These are phyloP conservation scores for Buathra laborator DNA, from an alignment of 2,888 invertebrate genomes.

Conservation along the genomic window DNA sequence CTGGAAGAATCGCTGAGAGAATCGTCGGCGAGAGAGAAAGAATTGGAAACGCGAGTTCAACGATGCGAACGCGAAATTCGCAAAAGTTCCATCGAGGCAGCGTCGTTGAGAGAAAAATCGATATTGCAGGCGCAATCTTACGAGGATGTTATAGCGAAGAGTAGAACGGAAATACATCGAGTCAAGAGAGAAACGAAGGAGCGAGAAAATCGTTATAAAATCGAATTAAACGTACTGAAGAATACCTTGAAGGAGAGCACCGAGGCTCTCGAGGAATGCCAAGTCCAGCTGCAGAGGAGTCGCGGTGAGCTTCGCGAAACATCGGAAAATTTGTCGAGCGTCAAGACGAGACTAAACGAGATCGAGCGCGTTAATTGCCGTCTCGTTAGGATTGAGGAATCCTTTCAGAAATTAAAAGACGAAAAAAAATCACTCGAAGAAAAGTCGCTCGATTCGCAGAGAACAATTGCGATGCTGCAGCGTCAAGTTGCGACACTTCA, in stretches of 20 bases:
- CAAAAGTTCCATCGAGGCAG: conserved; percentile 73
- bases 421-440: conserved; percentile 78
- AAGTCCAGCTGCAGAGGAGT: conserved; percentile 77
- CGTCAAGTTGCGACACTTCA: conserved; percentile 77
- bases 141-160: conserved; percentile 77
- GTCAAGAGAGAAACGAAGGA: conserved; percentile 76
- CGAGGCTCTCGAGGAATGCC: conserved; percentile 78
- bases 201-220: conserved; percentile 76
- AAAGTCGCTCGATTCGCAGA: conserved; percentile 76
- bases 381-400: conserved; percentile 75
- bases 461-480: conserved; percentile 75
- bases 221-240: conserved; percentile 77
- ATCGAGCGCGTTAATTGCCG: conserved; percentile 71
- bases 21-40: conserved; percentile 70
- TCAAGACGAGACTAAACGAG: conserved; percentile 75
- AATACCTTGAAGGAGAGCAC: conserved; percentile 78
- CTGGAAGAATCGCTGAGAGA: conserved; percentile 73
- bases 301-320: conserved; percentile 76
- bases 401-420: conserved; percentile 75
- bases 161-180: conserved; percentile 76
- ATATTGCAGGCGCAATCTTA: conserved; percentile 73
- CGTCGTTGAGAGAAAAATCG: conserved; percentile 75
- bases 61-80: conserved; percentile 77
- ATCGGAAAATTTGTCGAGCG: conserved; percentile 70
- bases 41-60: conserved; percentile 72